Percentiles rank a stretch among this genome's conserved stretches.
These are phyloP conservation scores for Hyles vespertilio DNA, from an alignment of 1,140 invertebrate species.

Conservation along the genomic window DNA sequence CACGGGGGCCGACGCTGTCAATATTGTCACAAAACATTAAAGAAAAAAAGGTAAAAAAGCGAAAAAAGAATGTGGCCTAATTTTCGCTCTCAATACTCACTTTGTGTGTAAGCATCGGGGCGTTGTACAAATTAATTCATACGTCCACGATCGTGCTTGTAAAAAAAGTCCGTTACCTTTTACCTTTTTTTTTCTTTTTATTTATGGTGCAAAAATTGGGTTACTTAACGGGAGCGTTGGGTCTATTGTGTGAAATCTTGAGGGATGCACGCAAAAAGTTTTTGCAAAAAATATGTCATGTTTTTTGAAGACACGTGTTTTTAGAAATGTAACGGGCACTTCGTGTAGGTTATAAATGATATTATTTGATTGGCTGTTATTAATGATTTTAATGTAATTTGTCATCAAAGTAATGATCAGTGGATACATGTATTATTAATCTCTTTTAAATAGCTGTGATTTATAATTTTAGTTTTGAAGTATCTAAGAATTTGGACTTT, in stretches of 20 bases:
- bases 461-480: too few species aligned
- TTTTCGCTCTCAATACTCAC: constrained; percentile 70
- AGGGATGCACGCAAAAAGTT: constrained; percentile 31
- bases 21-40: constrained; percentile 69
- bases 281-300: constrained; percentile 19
- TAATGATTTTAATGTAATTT: constrained; percentile 28
- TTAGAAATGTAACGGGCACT: constrained; percentile 13
- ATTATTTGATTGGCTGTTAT: constrained; percentile 35
- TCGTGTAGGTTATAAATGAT: constrained; percentile 44
- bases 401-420: too few species aligned
- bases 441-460: too few species aligned
- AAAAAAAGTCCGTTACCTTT: constrained; percentile 59
- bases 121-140: constrained; percentile 71
- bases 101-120: constrained; percentile 67
- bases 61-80: constrained; percentile 68
- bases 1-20: constrained; percentile 52
- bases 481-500: too few species aligned
- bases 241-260: constrained; percentile 46
- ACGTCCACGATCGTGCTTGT: constrained; percentile 33
- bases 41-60: constrained; percentile 36
- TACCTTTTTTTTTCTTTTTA: constrained; percentile 58
- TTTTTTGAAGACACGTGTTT: constrained; percentile 17
- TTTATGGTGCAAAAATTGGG: constrained; percentile 73
- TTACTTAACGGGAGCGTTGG: constrained; percentile 68
- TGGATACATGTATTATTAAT: too few species aligned